Evolutionary conservation across 2,888 invertebrate genomes (phyloP).

Genomic region (Smittia sp.): DNA sequence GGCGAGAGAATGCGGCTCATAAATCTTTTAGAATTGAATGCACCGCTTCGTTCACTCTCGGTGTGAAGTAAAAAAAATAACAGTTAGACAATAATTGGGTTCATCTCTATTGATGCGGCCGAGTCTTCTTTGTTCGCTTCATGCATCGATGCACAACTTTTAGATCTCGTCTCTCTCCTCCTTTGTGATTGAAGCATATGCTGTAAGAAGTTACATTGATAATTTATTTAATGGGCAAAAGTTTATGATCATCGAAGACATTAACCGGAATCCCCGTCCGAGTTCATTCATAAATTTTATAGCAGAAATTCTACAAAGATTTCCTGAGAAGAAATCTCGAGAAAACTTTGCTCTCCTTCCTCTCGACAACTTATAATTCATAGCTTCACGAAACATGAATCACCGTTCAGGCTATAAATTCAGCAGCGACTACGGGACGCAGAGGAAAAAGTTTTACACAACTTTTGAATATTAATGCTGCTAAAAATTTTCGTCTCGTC

Average conservation of each 20-base stretch:
- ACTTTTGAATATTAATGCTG: slow-evolving; percentile 22
- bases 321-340: background rate
- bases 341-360: background rate
- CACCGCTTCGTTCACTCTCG: slow-evolving; percentile 13
- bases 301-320: background rate
- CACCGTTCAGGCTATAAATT: slow-evolving; percentile 16
- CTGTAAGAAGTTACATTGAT: background rate
- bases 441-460: slow-evolving; percentile 10
- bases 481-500: background rate
- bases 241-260: background rate
- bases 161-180: background rate
- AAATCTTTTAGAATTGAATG: slow-evolving; percentile 16
- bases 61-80: slow-evolving; percentile 16
- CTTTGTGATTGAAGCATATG: background rate
- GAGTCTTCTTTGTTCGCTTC: slow-evolving; percentile 20
- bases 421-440: background rate
- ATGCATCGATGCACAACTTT: slow-evolving; percentile 30
- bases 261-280: too few species aligned
- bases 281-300: too few species aligned
- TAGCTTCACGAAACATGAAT: slow-evolving; percentile 10
- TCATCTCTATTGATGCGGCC: slow-evolving; percentile 34
- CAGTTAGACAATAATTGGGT: slow-evolving; percentile 33
- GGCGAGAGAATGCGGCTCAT: background rate
- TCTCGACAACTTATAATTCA: background rate
- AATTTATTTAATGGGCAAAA: slow-evolving; percentile 3